Base-by-base conservation (phyloP, 2,113 vertebrate genomes). In the Microtus pennsylvanicus region DNA sequence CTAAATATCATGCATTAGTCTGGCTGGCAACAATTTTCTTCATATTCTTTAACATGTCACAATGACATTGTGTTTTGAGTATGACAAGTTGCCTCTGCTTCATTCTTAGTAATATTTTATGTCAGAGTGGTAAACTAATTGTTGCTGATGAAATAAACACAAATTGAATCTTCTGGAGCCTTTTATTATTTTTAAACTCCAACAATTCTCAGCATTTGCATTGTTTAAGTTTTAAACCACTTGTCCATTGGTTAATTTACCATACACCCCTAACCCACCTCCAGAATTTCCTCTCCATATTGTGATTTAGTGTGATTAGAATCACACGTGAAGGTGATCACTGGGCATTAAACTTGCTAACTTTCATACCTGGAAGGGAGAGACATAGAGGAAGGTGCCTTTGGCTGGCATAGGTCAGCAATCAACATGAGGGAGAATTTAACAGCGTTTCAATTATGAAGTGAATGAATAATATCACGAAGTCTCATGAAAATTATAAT, bases 381-480 rank as follows among this genome's bases (percentile, higher is more conserved):
- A 97, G 77, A 65, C 93, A 61, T 38, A n/a, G 45, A n/a, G 55
- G 81, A 98, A 97, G 97, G 97, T 97, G 97, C 96, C 97, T 96
- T 97, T 97, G 97, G 92, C 86, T 96, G 78, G 93, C 82, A 91
- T 91, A 97, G 97, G 97, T 98, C 97, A 98, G 95, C 96, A 97
- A 98, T 97, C 97, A 98, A 97, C 97, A 98, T 81, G 97, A 97
- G 97, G 97, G 97, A 98, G 94, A 96, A 38, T 96, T 97, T 94
- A 97, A 97, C 97, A 97, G 95, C 3, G 88, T 95, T 98, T 97
- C 97, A 98, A 94, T 97, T 98, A 97, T 87, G 95, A 97, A 97
- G 90, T 63, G 97, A 98, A 98, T 98, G 97, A 98, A 97, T 98
- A 97, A 97, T 96, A 97, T 97, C 96, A 98, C 94, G 87, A 98